A percentile compares a stretch with the other conserved stretches of the same genome.
phyloP scores from a whole-genome alignment of 92 coral and sea anemone genomes.

The Parazoanthus darwini region DNA sequence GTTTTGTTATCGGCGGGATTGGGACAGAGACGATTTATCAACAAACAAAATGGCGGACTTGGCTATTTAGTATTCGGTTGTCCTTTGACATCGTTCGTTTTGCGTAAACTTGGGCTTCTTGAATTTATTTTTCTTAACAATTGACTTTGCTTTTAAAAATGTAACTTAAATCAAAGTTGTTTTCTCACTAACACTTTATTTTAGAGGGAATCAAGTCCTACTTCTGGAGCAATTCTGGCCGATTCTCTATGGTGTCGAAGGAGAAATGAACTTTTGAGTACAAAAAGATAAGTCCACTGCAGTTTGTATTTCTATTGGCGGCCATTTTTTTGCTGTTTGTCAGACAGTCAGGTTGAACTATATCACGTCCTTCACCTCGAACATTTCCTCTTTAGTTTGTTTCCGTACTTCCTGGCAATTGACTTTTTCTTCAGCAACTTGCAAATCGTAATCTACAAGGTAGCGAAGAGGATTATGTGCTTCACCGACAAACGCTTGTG shows the following conservation, averaged over 20 bases:
- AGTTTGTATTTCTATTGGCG: conserved; percentile 32
- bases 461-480: conserved; percentile 18
- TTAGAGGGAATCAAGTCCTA: conserved; percentile 25
- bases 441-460: conserved; percentile 24
- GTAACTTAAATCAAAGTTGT: background rate
- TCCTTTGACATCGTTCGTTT: too few relatives aligned
- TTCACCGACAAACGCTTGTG: background rate
- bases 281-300: conserved; percentile 31
- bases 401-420: conserved; percentile 9
- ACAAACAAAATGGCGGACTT: too few relatives aligned
- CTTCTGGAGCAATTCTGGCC: conserved; percentile 26
- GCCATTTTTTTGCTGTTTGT: conserved; percentile 33
- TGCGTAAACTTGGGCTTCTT: background rate
- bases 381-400: conserved; percentile 29
- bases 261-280: background rate
- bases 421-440: conserved; percentile 14
- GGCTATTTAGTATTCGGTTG: too few relatives aligned
- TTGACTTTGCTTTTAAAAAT: conserved; percentile 1
- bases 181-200: conserved; percentile 27
- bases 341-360: conserved; percentile 34
- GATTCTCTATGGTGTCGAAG: background rate
- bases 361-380: conserved; percentile 29
- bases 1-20: too few relatives aligned
- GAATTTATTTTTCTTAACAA: conserved; percentile 8
- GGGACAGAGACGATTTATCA: too few relatives aligned